Percentiles rank a stretch among this genome's conserved stretches.
These are phyloP conservation scores for Scaptomyza caliginosa DNA, from an alignment of 2,888 invertebrate genomes.

Conservation along the genomic window DNA sequence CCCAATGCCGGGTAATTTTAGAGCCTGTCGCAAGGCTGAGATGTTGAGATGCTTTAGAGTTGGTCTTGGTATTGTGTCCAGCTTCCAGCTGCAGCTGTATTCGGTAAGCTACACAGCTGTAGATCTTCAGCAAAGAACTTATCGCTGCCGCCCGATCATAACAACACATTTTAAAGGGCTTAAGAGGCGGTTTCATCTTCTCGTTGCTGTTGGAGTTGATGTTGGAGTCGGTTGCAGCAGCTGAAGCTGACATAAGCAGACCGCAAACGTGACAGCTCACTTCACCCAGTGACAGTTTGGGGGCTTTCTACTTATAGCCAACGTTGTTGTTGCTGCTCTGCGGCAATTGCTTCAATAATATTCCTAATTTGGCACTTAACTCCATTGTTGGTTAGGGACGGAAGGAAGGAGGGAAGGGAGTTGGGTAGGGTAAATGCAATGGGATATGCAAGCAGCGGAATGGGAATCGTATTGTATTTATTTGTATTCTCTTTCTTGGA, in stretches of 20 bases:
- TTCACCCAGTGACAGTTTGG: constrained; percentile 71
- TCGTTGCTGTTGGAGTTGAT: background rate
- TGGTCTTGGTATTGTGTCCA: constrained; percentile 7
- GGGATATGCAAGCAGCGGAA: constrained; percentile 19
- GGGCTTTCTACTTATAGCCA: constrained; percentile 57
- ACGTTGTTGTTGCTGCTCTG: constrained; percentile 6
- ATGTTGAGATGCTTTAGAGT: background rate
- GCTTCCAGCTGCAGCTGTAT: constrained; percentile 14
- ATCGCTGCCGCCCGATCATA: constrained; percentile 77
- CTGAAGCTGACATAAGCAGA: constrained; percentile 80
- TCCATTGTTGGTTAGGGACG: constrained; percentile 12
- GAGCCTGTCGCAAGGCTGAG: constrained; percentile 70
- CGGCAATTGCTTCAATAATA: constrained; percentile 76
- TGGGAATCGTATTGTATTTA: constrained; percentile 33
- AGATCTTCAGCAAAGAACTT: constrained; percentile 52
- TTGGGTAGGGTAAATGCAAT: constrained; percentile 1
- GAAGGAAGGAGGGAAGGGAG: background rate
- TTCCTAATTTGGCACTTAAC: constrained; percentile 80
- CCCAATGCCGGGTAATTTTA: constrained; percentile 70
- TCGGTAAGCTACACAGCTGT: constrained; percentile 2
- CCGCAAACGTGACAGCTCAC: constrained; percentile 80
- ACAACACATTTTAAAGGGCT: constrained; percentile 82
- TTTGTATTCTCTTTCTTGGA: constrained; percentile 3
- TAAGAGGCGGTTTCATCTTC: constrained; percentile 38
- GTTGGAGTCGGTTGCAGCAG: constrained; percentile 23